phyloP scores from a whole-genome alignment of 2,888 invertebrate species.

The Cepaea hortensis region DNA sequence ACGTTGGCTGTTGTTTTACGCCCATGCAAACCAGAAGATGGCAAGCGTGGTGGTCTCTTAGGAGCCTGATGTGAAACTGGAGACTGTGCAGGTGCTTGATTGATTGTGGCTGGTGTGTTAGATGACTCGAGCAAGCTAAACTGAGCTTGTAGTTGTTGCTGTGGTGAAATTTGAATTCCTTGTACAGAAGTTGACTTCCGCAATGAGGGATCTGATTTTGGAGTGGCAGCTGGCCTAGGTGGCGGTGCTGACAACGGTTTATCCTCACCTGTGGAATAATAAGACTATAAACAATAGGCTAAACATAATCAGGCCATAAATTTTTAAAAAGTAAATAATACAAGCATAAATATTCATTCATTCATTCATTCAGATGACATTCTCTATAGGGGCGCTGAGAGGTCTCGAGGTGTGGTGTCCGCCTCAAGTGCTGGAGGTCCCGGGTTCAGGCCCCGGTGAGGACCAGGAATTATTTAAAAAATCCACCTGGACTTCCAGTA shows the following conservation, averaged over 20 bases:
- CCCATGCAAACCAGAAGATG: background rate
- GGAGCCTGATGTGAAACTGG: background rate
- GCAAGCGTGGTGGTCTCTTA: conserved; percentile 13
- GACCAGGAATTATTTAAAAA: no score
- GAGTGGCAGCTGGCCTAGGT: background rate
- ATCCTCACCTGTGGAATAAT: background rate
- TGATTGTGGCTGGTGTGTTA: background rate
- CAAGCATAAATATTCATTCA: no score
- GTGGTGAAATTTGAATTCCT: background rate
- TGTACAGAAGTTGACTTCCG: background rate
- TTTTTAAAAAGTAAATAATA: no score
- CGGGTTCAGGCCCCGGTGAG: no score
- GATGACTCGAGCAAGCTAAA: background rate
- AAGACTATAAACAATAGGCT: no score
- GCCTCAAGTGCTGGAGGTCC: no score
- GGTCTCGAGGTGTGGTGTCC: no score
- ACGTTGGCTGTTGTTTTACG: background rate
- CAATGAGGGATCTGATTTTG: background rate
- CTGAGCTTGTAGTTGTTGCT: background rate
- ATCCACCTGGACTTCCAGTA: no score
- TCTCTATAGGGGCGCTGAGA: no score
- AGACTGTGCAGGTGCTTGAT: background rate
- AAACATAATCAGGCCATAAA: no score
- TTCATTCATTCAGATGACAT: no score
- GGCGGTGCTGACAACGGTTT: conserved; percentile 1